Evolutionary conservation across 2,888 invertebrate species (phyloP).

Genomic region (Adelphocoris suturalis): DNA sequence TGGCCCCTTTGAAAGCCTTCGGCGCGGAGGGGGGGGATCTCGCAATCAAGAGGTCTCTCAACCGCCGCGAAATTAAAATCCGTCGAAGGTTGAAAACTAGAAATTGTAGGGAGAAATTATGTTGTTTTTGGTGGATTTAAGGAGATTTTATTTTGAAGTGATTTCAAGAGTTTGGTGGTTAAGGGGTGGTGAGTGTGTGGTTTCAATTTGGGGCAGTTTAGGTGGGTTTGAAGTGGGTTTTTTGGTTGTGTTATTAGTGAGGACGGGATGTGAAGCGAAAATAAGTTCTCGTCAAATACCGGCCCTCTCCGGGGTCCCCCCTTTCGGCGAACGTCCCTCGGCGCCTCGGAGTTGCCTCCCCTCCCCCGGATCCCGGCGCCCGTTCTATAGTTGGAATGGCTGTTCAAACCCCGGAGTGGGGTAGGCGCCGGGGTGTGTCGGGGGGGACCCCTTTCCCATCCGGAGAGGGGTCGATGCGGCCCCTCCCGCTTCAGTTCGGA

Average conservation of each 20-base stretch:
- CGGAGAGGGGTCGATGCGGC: neutral
- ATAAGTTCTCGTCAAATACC: slow-evolving; percentile 19
- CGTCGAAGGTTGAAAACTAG: too few relatives aligned
- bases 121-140: neutral
- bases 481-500: slow-evolving; percentile 18
- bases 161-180: neutral
- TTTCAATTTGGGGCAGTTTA: neutral
- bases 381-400: slow-evolving; percentile 2
- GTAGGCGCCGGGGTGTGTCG: neutral
- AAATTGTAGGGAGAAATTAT: neutral
- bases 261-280: neutral
- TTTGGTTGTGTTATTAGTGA: neutral
- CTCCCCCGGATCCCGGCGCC: neutral
- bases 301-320: neutral
- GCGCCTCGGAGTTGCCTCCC: neutral
- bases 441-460: too few relatives aligned
- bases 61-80: slow-evolving; percentile 5
- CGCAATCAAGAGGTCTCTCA: neutral
- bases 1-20: neutral
- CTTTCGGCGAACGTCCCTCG: neutral
- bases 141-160: neutral
- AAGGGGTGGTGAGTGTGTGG: neutral
- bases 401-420: neutral
- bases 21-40: neutral
- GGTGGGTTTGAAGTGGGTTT: neutral